phyloP scores from a whole-genome alignment of 1,140 invertebrate species.

The Tetramorium parvispinum region DNA sequence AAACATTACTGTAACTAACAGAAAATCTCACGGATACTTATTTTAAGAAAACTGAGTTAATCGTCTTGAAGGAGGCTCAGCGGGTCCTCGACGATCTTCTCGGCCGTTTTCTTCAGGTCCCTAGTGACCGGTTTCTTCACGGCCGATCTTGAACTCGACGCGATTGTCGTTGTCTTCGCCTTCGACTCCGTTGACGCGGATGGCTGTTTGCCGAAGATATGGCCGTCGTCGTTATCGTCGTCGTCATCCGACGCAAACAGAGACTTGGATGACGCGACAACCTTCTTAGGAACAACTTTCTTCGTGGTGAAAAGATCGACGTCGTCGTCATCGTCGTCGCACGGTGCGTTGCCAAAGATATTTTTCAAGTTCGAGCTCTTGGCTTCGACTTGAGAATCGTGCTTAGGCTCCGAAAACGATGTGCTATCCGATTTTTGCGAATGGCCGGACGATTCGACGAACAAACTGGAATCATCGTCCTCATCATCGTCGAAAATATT shows the following conservation, averaged over 20 bases:
- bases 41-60: slow-evolving; percentile 60
- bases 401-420: slow-evolving; percentile 29
- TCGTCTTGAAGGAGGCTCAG: slow-evolving; percentile 81
- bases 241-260: slow-evolving; percentile 75
- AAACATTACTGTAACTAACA: neutral
- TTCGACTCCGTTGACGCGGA: slow-evolving; percentile 18
- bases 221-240: slow-evolving; percentile 63
- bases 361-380: slow-evolving; percentile 75
- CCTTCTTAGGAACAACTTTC: slow-evolving; percentile 65
- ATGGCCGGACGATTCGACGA: slow-evolving; percentile 50
- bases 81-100: slow-evolving; percentile 82
- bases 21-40: slow-evolving; percentile 7
- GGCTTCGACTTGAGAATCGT: slow-evolving; percentile 32
- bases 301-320: slow-evolving; percentile 78
- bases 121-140: slow-evolving; percentile 79
- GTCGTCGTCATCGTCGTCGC: slow-evolving; percentile 75
- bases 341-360: slow-evolving; percentile 81
- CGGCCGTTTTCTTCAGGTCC: slow-evolving; percentile 83
- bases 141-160: slow-evolving; percentile 54
- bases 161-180: slow-evolving; percentile 4
- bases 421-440: slow-evolving; percentile 54
- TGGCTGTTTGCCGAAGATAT: slow-evolving; percentile 76
- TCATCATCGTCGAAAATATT: slow-evolving; percentile 72
- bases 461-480: slow-evolving; percentile 66
- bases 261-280: slow-evolving; percentile 41